Conservation (phyloP, 2,888 invertebrate species). For the Ceramica pisi region DNA sequence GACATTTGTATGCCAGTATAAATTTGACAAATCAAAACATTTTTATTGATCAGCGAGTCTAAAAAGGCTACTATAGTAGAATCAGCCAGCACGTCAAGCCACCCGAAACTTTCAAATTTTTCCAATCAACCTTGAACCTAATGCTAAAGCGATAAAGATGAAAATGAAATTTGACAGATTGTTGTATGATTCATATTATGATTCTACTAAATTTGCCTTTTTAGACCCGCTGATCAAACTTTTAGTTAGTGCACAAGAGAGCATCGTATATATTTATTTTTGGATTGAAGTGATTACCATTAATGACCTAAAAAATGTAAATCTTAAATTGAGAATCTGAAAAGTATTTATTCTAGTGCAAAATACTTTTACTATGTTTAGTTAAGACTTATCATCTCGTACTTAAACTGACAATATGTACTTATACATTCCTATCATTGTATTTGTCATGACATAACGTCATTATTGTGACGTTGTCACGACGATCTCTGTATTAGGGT, state of each 20-base stretch:
- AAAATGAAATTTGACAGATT: too few relatives aligned
- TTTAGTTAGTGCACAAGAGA: neutral
- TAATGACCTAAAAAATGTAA: neutral
- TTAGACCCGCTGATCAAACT: neutral
- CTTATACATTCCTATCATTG: slow-evolving; percentile 53
- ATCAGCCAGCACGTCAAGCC: too few relatives aligned
- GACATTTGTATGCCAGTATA: neutral
- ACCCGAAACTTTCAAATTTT: too few relatives aligned
- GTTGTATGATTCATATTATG: too few relatives aligned
- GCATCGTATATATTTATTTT: slow-evolving; percentile 5
- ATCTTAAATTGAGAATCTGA: slow-evolving; percentile 8
- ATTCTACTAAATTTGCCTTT: too few relatives aligned
- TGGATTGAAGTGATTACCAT: neutral
- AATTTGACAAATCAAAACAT: neutral
- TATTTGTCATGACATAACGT: slow-evolving; percentile 12
- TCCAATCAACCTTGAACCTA: too few relatives aligned
- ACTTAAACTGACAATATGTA: slow-evolving; percentile 50
- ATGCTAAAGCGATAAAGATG: too few relatives aligned
- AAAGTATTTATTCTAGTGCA: slow-evolving; percentile 23
- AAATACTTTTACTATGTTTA: slow-evolving; percentile 22
- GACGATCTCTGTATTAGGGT: slow-evolving; percentile 13
- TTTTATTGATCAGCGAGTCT: neutral
- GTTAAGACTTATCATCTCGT: slow-evolving; percentile 23
- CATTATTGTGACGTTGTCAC: slow-evolving; percentile 23
- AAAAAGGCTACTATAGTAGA: too few relatives aligned